Evolutionary conservation across 1,140 invertebrate species (phyloP), one percentile per base, ranked within the genome.

Genomic region (Medauroidea extradentata): DNA sequence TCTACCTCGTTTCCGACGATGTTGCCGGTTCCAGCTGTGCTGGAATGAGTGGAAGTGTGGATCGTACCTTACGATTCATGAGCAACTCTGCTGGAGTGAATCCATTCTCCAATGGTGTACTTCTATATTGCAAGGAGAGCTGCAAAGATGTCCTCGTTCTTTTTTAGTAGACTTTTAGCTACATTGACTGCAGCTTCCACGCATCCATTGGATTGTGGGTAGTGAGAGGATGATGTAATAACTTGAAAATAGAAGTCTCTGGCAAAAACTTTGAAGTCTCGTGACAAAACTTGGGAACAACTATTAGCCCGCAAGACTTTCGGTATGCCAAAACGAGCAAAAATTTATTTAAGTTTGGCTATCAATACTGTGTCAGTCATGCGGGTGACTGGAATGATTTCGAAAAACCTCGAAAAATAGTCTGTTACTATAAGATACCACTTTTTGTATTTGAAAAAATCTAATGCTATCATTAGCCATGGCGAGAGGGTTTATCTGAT

Each of bases 391-490:
- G 34, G 9, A 48, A 61, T 52, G 13, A 69, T 55, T 53, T 69
- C 65, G 2, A 66, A 48, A 56, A 63, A 71, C 34, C 64, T 54
- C 5, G 57, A 59, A 48, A 63, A 65, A 42, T 67, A 66, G 59
- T 66, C 59, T 2, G 65, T 59, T 3, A 66, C 53, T 7, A 72
- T 61, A 34, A 70, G 59, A 53, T 67, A 56, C 59, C 71, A 67
- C 8, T 72, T 69, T 29, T 73, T 54, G 8, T 67, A 69, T 9
- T 65, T 68, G 11, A 73, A 43, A 27, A 73, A 65, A 58, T 74
- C 71, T 7, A 73, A 61, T 2, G 63, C 69, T 27, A 75, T 48
- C 42, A 71, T 67, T 43, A 68, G 43, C 71, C 73, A 75, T 2
- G 71, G 69, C 66, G 52, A 11, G 41, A 27, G 5, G 71, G 70